Evolutionary conservation across 2,888 invertebrate species (phyloP).

Genomic region (Myopa tessellatipennis): DNA sequence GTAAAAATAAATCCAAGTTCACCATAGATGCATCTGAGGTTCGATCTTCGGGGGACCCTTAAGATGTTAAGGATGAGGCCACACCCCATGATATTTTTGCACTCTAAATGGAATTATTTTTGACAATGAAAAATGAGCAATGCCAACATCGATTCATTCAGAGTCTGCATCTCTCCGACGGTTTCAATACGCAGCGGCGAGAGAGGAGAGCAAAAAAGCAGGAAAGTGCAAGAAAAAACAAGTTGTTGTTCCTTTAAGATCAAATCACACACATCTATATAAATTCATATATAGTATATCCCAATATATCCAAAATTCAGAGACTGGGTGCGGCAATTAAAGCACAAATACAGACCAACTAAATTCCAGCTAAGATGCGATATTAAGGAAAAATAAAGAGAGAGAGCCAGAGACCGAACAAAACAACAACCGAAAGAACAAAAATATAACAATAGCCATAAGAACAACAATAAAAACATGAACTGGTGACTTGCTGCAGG

Average conservation of each 20-base stretch:
- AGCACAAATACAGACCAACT: slow-evolving; percentile 28
- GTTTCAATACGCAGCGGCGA: background rate
- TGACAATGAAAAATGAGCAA: slow-evolving; percentile 37
- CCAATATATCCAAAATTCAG: background rate
- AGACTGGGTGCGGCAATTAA: slow-evolving; percentile 45
- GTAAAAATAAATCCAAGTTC: background rate
- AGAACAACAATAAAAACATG: background rate
- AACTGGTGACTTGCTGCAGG: slow-evolving; percentile 14
- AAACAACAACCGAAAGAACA: background rate
- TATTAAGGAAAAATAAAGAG: background rate
- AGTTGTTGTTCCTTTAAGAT: background rate
- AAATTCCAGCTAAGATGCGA: slow-evolving; percentile 31
- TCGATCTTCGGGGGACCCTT: background rate
- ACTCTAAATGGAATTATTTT: slow-evolving; percentile 28
- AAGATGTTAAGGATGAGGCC: background rate
- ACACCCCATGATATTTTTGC: slow-evolving; percentile 24
- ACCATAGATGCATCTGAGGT: background rate
- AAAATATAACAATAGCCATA: background rate
- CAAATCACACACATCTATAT: background rate
- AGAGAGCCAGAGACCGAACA: too few species aligned
- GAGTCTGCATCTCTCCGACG: background rate
- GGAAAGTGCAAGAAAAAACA: background rate
- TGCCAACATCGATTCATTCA: slow-evolving; percentile 18
- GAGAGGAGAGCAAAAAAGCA: background rate
- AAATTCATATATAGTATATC: background rate